Evolutionary conservation across 2,113 vertebrate genomes (phyloP), one percentile per base, ranked within the genome.

Genomic region (Oreochromis spilurus): DNA sequence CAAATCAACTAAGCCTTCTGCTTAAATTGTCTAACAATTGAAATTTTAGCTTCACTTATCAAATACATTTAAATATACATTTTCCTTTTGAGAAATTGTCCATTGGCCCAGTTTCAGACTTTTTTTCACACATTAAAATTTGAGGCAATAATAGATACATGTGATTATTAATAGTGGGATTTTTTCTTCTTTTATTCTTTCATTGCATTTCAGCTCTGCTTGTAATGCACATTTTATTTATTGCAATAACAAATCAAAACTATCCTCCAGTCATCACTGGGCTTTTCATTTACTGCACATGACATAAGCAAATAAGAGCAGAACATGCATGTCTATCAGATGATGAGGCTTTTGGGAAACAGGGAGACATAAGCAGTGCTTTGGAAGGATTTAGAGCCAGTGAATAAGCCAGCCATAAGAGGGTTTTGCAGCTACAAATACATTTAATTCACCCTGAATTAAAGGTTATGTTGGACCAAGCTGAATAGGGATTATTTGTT

Each of bases 221-320:
- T 3, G 12, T 3, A 7, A 75, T 79, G 36, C 17, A 84, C 57
- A 57, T 79, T 86, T 70, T 50, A 45, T 82, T 70, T 60, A 82
- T 82, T 84, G 50, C 24, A 36, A 34, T 60, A 12, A 86, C 77
- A 86, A 88, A 86, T 91, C 86, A 84, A 53, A 67, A 82, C 34
- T 45, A 53, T 70, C 50, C 26, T 55, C 81, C 43, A 38, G 84
- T 87, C 43, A 84, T 91, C 60, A 75, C 21, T 11, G 19, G 9
- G 52, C 57, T 9, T 57, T 43, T 50, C 79, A 54, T 81, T 88
- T 52, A 79, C 43, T 48, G 34, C 11, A 4, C 8, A 78, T 79
- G 57, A 62, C 58, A 87, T 82, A 83, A 75, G 72, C 82, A 79
- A 60, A 82, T 48, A 81, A 5, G 70, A 58, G 6, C 24, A 54